phyloP scores from a whole-genome alignment of 2,113 vertebrate genomes.

The Suricata suricatta region DNA sequence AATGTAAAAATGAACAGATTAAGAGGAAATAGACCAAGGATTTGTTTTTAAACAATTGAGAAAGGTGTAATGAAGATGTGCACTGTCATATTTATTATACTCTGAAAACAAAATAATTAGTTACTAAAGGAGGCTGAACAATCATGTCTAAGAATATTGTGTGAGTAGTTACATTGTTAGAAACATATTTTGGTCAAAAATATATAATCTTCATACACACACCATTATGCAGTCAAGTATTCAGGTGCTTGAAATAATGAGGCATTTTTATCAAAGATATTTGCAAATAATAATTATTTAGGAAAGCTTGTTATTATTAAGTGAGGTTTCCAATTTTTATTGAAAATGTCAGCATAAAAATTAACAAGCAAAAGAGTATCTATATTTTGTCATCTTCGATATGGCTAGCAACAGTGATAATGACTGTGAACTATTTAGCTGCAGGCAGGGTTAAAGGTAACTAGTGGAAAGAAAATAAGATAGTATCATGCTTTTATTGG shows the following conservation, averaged over 20 bases:
- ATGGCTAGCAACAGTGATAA: not conserved
- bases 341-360: not conserved
- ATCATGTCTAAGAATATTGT: not conserved
- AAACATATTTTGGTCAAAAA: not conserved
- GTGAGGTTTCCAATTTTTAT: not conserved
- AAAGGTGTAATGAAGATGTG: not conserved
- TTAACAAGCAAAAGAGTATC: not conserved
- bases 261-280: not conserved
- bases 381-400: not conserved
- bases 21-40: not conserved
- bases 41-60: not conserved
- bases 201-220: not conserved
- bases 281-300: not conserved
- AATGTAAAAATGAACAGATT: not conserved
- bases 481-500: not conserved
- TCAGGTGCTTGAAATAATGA: not conserved
- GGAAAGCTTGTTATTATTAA: not conserved
- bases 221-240: not conserved
- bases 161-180: not conserved
- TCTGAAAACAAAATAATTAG: not conserved
- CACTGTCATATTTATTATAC: not conserved
- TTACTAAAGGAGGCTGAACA: not conserved
- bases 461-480: not conserved
- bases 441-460: not conserved
- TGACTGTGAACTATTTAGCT: not conserved